Evolutionary conservation across 1,140 invertebrate species (phyloP).

Genomic region (Diuraphis noxia): DNA sequence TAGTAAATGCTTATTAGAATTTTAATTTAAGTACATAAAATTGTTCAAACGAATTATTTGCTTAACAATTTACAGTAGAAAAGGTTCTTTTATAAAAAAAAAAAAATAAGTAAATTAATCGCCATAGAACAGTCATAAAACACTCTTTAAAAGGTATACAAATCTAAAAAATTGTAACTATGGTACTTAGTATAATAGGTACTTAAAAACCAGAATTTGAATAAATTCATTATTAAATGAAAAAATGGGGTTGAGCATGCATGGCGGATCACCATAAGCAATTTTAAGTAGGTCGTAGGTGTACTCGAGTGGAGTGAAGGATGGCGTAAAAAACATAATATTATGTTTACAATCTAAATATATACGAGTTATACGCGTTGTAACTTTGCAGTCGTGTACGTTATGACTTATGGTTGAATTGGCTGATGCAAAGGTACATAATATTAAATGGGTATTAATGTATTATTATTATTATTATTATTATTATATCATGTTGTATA

Average conservation of each 20-base stretch:
- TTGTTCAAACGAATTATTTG: too few relatives aligned
- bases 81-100: too few relatives aligned
- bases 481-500: background rate
- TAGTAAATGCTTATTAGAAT: too few relatives aligned
- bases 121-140: too few relatives aligned
- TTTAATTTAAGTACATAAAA: too few relatives aligned
- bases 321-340: background rate
- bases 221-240: background rate
- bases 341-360: background rate
- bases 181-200: background rate
- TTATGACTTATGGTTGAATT: background rate
- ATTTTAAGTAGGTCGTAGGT: background rate
- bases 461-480: conserved; percentile 5
- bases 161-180: background rate
- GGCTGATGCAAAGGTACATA: background rate
- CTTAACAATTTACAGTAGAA: too few relatives aligned
- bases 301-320: background rate
- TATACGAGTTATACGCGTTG: background rate
- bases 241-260: background rate
- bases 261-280: background rate
- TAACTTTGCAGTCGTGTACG: background rate
- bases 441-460: background rate
- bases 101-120: too few relatives aligned
- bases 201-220: background rate
- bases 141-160: background rate